Evolutionary conservation across 2,113 vertebrate genomes (phyloP).

Genomic region (Boleophthalmus pectinirostris): DNA sequence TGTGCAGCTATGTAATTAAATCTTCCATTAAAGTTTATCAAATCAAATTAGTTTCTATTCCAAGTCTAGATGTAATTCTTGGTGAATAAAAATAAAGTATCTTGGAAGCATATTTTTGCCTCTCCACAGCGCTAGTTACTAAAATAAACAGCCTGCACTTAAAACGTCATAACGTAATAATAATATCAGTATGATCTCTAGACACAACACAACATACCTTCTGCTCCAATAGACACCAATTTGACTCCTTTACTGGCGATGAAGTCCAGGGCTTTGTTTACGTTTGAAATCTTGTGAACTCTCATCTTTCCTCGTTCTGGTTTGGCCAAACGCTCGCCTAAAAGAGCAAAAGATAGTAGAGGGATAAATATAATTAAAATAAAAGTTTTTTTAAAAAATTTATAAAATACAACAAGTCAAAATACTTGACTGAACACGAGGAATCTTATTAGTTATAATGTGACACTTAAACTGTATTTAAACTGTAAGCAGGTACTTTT

Average conservation of each 20-base stretch:
- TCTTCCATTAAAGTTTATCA: not conserved
- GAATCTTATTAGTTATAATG: no score
- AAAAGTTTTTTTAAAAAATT: no score
- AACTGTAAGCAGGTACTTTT: no score
- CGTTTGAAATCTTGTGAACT: conserved; percentile 98
- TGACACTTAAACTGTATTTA: no score
- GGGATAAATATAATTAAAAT: not conserved
- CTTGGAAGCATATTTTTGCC: not conserved
- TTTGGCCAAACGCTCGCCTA: conserved; percentile 96
- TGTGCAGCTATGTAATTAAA: not conserved
- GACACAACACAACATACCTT: conserved; percentile 79
- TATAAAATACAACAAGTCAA: no score
- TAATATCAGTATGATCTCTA: not conserved
- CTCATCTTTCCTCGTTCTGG: conserved; percentile 98
- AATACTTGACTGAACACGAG: no score
- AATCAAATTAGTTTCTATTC: not conserved
- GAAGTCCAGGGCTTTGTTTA: conserved; percentile 97
- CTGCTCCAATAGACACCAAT: conserved; percentile 95
- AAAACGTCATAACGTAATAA: no score
- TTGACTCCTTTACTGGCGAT: conserved; percentile 98
- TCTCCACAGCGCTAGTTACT: not conserved
- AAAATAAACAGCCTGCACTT: not conserved
- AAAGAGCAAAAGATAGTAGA: conserved; percentile 4
- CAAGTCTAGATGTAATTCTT: not conserved
- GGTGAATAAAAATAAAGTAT: not conserved